Base-by-base conservation (phyloP, 2,888 invertebrate species). In the Ormyrus thymus region DNA sequence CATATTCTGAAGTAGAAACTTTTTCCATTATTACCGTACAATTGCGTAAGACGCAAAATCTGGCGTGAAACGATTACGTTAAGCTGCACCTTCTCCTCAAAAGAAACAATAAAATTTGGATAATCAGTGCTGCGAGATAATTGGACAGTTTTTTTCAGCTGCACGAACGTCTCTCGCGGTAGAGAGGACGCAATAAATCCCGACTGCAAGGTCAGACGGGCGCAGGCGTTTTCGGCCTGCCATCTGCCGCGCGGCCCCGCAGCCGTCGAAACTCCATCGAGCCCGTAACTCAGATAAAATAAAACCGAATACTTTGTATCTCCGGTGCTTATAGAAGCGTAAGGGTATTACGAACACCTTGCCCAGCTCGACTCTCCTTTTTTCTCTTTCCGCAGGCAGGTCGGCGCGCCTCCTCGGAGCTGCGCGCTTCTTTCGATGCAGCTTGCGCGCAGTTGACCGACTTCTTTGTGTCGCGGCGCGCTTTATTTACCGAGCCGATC, bases 121-220 rank as follows among this genome's bases (percentile, higher is more conserved):
- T 72, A 55, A 72, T 64, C 15, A 7, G 59, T 48, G 6, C 51
- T 13, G 29, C 45, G 46, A 55, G 11, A 55, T 62, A 46, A 72
- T 72, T 50, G 7, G 11, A 13, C 7, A 56, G 29, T 65, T 50
- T 66, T 66, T 48, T 53, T 75, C 66, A 75, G 75, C 66, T 66
- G 68, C 51, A 7, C 10, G 15, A 29, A 29, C 29, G 29, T 29
- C 29, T 29, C 29, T 29, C 29, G 29, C 2, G 29, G 29, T 29
- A 45, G 15, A 59, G 51, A 8, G n/a, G 11, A 53, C 59, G 7
- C 8, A 48, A 71, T 59, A 43, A 66, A 51, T 75, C 43, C 6
- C 45, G 58, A 75, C 68, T 75, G 59, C 58, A 74, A 66, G 66
- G 74, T 74, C 51, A 29, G 29, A n/a, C 13, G 29, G n/a, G 59